Evolutionary conservation across 2,888 invertebrate species (phyloP), one percentile per base, ranked within the genome.

Genomic region (Folsomia manolachei): DNA sequence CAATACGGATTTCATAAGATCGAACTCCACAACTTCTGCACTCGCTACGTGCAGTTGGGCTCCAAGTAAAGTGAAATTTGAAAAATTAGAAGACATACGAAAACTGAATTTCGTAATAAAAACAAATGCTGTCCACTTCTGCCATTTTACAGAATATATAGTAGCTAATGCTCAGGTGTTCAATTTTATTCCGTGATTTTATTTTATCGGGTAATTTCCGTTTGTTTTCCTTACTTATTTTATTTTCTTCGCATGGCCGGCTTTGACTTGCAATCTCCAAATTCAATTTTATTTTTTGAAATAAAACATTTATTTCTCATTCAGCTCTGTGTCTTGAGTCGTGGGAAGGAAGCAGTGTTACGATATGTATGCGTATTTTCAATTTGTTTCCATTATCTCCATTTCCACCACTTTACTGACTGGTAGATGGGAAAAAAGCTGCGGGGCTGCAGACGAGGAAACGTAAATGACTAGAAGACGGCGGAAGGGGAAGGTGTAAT

Each of bases 191-290:
- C n/a, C n/a, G 39, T 39, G 39, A 39, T 39, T 39, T 39, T 39
- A 39, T 39, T 39, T 56, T 21, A 56, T 56, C 56, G 56, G 7
- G 56, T 56, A 21, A 18, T 56, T 21, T 56, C 56, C 39, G 39
- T 39, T n/a, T 39, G 39, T 56, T 56, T 56, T 56, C 56, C 21
- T 56, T 56, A 18, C 56, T 56, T 56, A 21, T 56, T 56, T 56
- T 56, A 18, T 21, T 51, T 51, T 18, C 18, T 51, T 14, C 56
- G 19, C 56, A 39, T 56, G 18, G 56, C 11, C n/a, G 19, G 11
- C 18, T 56, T 19, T 56, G 11, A 56, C 18, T 7, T 56, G 11
- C 21, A 56, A 56, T 56, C 21, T 56, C 56, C 56, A 56, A 56
- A 21, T 56, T 18, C 56, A 56, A 56, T 56, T 56, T 21, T 56